Evolutionary conservation across 2,888 invertebrate species (phyloP).

Genomic region (Scrobipalpa atriplicella): DNA sequence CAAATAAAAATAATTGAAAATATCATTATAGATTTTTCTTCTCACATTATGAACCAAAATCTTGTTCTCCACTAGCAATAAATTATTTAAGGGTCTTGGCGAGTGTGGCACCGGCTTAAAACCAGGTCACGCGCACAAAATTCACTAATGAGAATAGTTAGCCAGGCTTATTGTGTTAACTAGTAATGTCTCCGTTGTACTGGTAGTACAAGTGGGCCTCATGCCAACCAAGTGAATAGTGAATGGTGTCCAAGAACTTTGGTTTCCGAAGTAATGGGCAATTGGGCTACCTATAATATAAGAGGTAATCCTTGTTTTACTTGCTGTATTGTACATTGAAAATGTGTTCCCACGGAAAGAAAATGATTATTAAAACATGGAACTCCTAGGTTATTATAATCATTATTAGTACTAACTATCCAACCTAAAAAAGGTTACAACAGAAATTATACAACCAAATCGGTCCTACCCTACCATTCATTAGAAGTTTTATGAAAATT

Average conservation of each 20-base stretch:
- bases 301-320: no score
- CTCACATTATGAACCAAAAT: slow-evolving; percentile 11
- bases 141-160: slow-evolving; percentile 32
- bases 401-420: no score
- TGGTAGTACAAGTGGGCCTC: background rate
- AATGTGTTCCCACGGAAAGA: no score
- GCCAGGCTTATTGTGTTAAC: slow-evolving; percentile 28
- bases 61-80: slow-evolving; percentile 20
- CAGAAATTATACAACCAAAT: no score
- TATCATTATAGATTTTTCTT: no score
- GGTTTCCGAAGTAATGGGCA: background rate
- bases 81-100: slow-evolving; percentile 30
- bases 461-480: no score
- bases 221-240: slow-evolving; percentile 1
- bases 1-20: no score
- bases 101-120: slow-evolving; percentile 20
- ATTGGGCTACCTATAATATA: background rate
- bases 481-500: no score
- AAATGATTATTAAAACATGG: no score
- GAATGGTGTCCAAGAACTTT: background rate
- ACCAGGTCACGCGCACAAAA: slow-evolving; percentile 30
- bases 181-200: slow-evolving; percentile 26
- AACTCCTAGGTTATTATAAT: no score
- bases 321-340: no score
- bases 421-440: no score